A percentile compares a stretch with the other conserved stretches of the same genome.
Evolutionary conservation across 2,888 invertebrate species (phyloP).

Genomic region (Ornithoptera alexandrae): DNA sequence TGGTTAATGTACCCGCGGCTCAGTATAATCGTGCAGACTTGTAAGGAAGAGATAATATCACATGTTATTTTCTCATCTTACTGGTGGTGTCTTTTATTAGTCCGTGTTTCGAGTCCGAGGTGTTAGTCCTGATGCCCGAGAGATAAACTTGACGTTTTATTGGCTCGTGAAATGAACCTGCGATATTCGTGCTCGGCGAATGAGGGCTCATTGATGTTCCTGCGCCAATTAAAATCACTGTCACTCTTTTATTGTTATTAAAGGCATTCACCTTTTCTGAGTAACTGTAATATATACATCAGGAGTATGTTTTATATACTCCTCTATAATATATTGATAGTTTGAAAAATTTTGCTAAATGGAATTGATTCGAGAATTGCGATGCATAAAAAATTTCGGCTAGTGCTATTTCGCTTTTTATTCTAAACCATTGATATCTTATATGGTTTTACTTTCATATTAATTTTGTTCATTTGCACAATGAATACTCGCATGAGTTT

Average conservation of each 20-base stretch:
- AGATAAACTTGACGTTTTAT: conserved; percentile 59
- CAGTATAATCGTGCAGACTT: conserved; percentile 52
- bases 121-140: conserved; percentile 55
- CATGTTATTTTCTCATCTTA: conserved; percentile 69
- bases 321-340: background rate
- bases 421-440: no score
- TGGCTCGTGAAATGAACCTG: conserved; percentile 40
- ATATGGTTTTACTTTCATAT: no score
- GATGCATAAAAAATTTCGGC: no score
- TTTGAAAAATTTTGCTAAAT: no score
- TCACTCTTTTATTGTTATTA: conserved; percentile 33
- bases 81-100: conserved; percentile 58
- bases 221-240: conserved; percentile 41
- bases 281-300: background rate
- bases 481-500: background rate
- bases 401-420: no score
- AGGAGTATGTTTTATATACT: background rate
- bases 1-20: conserved; percentile 64
- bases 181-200: conserved; percentile 19
- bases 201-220: conserved; percentile 37
- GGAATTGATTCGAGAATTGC: no score
- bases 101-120: conserved; percentile 60
- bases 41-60: conserved; percentile 58
- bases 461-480: no score
- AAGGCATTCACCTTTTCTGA: background rate